Percentiles rank a stretch among this genome's conserved stretches.
Evolutionary conservation across 2,113 vertebrate species (phyloP).

Genomic region (Phasianus colchicus): DNA sequence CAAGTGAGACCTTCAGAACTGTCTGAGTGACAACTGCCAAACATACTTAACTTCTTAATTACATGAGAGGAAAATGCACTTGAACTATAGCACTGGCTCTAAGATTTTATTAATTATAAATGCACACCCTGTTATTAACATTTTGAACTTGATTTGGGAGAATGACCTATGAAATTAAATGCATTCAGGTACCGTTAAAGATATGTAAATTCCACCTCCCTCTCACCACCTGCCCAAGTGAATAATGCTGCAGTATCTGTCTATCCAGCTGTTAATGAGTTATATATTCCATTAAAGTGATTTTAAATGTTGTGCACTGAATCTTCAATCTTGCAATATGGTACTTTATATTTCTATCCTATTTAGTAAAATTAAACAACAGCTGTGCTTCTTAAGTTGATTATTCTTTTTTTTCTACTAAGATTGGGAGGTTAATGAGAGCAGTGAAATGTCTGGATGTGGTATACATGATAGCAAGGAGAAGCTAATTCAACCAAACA

Average conservation of each 20-base stretch:
- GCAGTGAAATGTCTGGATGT: slow-evolving; percentile 28
- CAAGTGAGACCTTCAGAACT: slow-evolving; percentile 44
- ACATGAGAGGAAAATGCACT: slow-evolving; percentile 75
- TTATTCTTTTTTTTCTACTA: slow-evolving; percentile 47
- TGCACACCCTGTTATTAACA: slow-evolving; percentile 87
- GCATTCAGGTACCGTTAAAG: slow-evolving; percentile 55
- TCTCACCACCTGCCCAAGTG: slow-evolving; percentile 36
- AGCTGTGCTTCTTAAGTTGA: slow-evolving; percentile 68
- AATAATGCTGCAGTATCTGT: not conserved
- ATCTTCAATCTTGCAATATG: slow-evolving; percentile 60
- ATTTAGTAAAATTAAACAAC: slow-evolving; percentile 77
- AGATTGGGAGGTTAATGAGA: slow-evolving; percentile 71
- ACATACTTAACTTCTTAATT: slow-evolving; percentile 84
- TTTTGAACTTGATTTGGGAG: slow-evolving; percentile 88
- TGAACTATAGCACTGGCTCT: slow-evolving; percentile 64
- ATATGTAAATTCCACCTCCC: slow-evolving; percentile 41
- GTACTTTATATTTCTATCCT: slow-evolving; percentile 62
- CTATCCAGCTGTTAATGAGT: slow-evolving; percentile 54
- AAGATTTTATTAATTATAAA: slow-evolving; percentile 81
- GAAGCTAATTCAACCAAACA: slow-evolving; percentile 48
- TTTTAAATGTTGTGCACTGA: slow-evolving; percentile 56
- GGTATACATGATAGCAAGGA: slow-evolving; percentile 13
- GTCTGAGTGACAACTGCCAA: slow-evolving; percentile 84
- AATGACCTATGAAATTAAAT: slow-evolving; percentile 76
- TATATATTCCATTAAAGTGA: slow-evolving; percentile 58